Evolutionary conservation across 2,797 vertebrate genomes (phyloP).

Genomic region (Anguilla obscura): DNA sequence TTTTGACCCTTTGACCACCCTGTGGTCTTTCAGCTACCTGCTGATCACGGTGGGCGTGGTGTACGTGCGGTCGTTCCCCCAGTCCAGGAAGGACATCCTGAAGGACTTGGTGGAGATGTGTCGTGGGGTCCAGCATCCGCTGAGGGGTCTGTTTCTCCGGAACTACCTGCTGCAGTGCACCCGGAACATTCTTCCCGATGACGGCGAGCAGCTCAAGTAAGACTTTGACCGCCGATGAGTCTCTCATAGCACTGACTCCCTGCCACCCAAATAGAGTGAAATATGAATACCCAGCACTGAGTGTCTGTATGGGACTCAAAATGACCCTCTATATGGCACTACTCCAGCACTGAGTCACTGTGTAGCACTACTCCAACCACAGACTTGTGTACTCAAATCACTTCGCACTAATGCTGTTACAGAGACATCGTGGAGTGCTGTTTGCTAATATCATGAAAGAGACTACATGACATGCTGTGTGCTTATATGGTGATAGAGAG

Average conservation of each 20-base stretch:
- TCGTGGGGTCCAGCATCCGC: constrained; percentile 94
- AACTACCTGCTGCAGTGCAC: constrained; percentile 98
- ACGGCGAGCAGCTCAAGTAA: constrained; percentile 90
- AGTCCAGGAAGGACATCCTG: constrained; percentile 95
- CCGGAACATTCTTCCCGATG: constrained; percentile 94
- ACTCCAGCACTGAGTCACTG: background rate
- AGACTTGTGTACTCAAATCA: background rate
- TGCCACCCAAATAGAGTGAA: background rate
- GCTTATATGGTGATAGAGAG: background rate
- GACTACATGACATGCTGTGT: background rate
- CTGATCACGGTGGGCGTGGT: constrained; percentile 97
- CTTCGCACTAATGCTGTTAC: background rate
- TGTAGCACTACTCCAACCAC: too few species aligned
- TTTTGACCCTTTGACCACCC: background rate
- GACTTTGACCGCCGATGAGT: constrained; percentile 39
- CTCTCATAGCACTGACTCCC: background rate
- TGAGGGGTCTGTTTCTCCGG: constrained; percentile 92
- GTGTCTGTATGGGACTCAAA: too few species aligned
- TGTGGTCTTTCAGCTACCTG: constrained; percentile 78
- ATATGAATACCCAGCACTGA: background rate
- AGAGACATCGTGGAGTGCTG: too few species aligned
- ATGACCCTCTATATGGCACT: background rate
- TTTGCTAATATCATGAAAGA: background rate
- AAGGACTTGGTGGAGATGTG: constrained; percentile 99
- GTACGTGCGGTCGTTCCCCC: constrained; percentile 95